These are phyloP conservation scores for Erpobdella octoculata DNA, from an alignment of 2,888 invertebrate genomes.

Conservation along the genomic window DNA sequence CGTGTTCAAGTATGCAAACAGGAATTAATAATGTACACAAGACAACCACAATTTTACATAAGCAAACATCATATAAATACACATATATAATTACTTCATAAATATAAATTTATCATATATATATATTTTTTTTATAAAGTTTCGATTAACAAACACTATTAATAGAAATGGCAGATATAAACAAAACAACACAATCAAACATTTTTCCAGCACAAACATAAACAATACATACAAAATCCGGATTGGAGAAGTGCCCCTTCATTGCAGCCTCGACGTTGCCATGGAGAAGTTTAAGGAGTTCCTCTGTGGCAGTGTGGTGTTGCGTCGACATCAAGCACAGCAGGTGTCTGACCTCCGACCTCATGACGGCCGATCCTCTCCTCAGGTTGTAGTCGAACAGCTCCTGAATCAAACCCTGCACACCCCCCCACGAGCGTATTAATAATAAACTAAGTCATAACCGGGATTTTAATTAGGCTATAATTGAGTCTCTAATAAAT, in stretches of 20 bases:
- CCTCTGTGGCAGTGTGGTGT: slow-evolving; percentile 71
- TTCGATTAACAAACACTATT: too few species aligned
- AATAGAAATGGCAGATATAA: too few species aligned
- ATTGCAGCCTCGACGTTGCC: slow-evolving; percentile 65
- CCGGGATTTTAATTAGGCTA: too few species aligned
- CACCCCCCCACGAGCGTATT: not conserved
- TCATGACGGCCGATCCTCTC: slow-evolving; percentile 63
- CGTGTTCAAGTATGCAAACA: not conserved
- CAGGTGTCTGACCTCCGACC: slow-evolving; percentile 79
- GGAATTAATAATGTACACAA: too few species aligned
- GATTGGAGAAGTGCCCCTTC: slow-evolving; percentile 57
- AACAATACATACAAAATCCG: slow-evolving; percentile 57
- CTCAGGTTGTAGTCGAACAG: slow-evolving; percentile 81
- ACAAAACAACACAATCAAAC: too few species aligned
- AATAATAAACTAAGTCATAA: too few species aligned
- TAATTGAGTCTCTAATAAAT: too few species aligned
- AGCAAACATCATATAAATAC: too few species aligned
- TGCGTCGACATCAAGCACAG: slow-evolving; percentile 81
- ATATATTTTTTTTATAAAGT: not conserved
- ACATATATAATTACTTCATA: too few species aligned
- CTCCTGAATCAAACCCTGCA: slow-evolving; percentile 72
- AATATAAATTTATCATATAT: not conserved
- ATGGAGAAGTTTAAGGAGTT: slow-evolving; percentile 72
- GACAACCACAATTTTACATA: too few species aligned
- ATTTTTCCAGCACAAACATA: too few species aligned